Base-by-base conservation (phyloP, 2,888 invertebrate genomes). In the Zelleria hepariella region DNA sequence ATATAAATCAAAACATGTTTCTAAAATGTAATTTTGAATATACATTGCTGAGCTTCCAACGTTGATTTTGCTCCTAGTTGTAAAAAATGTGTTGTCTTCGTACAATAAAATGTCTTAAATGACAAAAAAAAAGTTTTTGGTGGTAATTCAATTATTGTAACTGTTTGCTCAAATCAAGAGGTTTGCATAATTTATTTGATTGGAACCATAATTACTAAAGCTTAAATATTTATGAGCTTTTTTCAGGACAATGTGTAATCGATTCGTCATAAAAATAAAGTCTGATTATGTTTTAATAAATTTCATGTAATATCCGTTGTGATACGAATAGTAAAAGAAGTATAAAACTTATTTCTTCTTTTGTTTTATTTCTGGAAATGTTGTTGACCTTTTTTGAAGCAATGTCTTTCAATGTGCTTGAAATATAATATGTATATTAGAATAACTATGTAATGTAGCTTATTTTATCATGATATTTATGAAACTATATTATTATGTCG, bases 271-370 rank as follows among this genome's bases (percentile, higher is more conserved):
- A 32, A 57, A 32, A 42, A 51, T 47, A 15, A 59, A 62, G 57
- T 82, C 77, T 80, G 78, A 83, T 70, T 75, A 74, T 67, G 51
- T 58, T 58, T 42, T 52, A 20, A 51, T 51, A 58, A n/a, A 53
- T 52, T 52, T 53, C 42, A 15, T 86, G 81, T 85, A 83, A 75
- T 80, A 42, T 42, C 32, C 74, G 71, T 81, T 86, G 83, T 82
- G 81, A 81, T 82, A 80, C 75, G 67, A 77, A 77, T 82, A 82
- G 80, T 82, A 84, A 83, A 78, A 70, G 65, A 71, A 78, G 65
- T 71, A 79, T 78, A 75, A 68, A 77, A 80, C 75, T 69, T 66
- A 72, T 71, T 74, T 68, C 61, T 64, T 79, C 78, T 82, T 82
- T 80, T 80, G 69, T 80, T 82, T 78, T 77, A 68, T 66, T 59